Conservation (phyloP, 2,113 vertebrate species). For the Ovis canadensis region DNA sequence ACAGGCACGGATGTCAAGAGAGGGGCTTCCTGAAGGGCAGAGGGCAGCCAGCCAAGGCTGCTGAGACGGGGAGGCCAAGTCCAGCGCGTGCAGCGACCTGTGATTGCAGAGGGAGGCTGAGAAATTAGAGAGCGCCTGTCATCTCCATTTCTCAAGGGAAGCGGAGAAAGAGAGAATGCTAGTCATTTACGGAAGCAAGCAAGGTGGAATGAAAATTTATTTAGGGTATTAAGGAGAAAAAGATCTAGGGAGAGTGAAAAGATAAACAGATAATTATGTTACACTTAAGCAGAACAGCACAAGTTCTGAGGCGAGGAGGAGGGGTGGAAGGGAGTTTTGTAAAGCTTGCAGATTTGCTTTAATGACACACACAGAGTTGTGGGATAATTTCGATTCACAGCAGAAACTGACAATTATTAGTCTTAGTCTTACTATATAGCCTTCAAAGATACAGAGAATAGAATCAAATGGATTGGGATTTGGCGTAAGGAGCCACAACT, state of each 20-base stretch:
- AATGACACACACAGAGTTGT: neutral
- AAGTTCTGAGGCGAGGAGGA: neutral
- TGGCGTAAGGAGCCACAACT: neutral
- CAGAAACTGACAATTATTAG: neutral
- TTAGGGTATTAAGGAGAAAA: neutral
- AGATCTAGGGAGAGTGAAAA: neutral
- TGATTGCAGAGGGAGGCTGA: neutral
- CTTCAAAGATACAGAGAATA: neutral
- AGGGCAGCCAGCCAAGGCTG: neutral
- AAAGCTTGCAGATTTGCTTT: neutral
- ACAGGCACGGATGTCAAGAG: neutral
- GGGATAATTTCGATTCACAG: neutral
- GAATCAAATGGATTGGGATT: neutral
- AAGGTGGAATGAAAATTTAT: neutral
- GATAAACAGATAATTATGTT: neutral
- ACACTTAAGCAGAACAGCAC: neutral
- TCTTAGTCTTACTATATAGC: neutral
- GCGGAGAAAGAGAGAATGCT: neutral
- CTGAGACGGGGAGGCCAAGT: neutral
- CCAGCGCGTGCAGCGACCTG: fast-evolving
- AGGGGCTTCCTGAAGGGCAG: neutral
- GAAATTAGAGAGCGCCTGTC: neutral
- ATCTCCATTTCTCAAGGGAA: neutral
- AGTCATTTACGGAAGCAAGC: neutral
- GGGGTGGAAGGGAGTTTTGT: neutral